Conservation (phyloP, 2,113 vertebrate species). For the Spermophilus dauricus region DNA sequence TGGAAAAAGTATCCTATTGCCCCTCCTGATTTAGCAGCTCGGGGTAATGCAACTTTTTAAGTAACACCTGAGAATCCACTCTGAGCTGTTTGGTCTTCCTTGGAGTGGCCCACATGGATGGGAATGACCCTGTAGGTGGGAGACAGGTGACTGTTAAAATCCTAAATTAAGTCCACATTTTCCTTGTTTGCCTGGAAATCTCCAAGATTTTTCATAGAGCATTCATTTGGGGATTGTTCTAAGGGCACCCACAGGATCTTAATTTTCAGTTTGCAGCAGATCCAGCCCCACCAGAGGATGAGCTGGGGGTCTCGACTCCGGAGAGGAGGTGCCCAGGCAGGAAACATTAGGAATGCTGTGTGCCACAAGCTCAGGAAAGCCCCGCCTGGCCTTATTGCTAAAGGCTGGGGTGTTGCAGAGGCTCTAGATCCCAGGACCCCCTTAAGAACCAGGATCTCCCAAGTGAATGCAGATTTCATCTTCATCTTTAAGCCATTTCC, state of each 20-base stretch:
- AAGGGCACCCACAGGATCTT: background rate
- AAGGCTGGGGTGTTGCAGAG: background rate
- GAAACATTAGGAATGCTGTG: background rate
- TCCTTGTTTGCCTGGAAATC: background rate
- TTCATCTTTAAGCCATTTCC: background rate
- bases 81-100: background rate
- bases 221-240: background rate
- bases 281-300: background rate
- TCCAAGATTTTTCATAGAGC: background rate
- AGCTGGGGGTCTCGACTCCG: background rate
- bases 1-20: background rate
- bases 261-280: background rate
- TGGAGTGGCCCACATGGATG: background rate
- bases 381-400: background rate
- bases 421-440: background rate
- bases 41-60: background rate
- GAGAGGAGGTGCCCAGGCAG: no score
- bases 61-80: background rate
- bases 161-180: background rate
- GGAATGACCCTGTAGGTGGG: background rate
- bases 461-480: conserved; percentile 26
- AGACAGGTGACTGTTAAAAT: background rate
- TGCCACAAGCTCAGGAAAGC: background rate
- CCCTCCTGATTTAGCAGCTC: background rate
- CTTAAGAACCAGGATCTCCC: background rate